Percentiles rank a stretch among this genome's conserved stretches.
phyloP scores from a whole-genome alignment of 2,113 vertebrate genomes.

The Suricata suricatta region DNA sequence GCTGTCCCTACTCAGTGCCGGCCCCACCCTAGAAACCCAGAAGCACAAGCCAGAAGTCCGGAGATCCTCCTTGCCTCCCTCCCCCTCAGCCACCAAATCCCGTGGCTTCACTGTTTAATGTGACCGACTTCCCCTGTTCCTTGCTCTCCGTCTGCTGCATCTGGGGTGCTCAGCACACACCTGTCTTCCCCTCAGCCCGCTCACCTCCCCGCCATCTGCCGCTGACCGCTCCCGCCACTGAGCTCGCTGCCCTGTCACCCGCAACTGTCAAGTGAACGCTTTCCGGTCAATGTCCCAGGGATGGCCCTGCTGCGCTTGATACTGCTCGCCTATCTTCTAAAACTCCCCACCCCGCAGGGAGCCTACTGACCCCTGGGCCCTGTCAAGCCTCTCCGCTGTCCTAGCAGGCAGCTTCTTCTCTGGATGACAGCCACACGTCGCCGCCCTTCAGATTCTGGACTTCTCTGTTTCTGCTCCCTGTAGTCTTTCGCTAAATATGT shows the following conservation, averaged over 20 bases:
- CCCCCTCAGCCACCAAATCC: background rate
- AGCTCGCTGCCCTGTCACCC: background rate
- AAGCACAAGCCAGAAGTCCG: too few species aligned
- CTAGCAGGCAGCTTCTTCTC: background rate
- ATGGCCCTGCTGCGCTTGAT: background rate
- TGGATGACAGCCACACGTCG: accelerated
- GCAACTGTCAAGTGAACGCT: background rate
- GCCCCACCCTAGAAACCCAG: background rate
- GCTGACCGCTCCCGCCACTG: background rate
- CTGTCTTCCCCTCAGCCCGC: background rate
- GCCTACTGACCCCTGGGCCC: background rate
- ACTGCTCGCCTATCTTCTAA: too few species aligned
- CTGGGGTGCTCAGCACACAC: too few species aligned
- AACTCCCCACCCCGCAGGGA: too few species aligned
- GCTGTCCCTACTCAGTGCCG: too few species aligned
- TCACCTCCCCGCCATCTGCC: accelerated
- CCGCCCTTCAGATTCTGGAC: background rate
- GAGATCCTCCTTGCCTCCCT: background rate
- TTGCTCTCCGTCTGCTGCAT: background rate
- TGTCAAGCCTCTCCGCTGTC: background rate
- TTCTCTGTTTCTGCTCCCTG: too few species aligned
- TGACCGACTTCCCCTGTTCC: background rate
- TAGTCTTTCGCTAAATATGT: background rate
- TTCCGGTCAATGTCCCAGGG: background rate
- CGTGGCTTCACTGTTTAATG: too few species aligned